These are phyloP conservation scores for Cephus pulcher DNA, from an alignment of 2,888 invertebrate genomes.

Conservation along the genomic window DNA sequence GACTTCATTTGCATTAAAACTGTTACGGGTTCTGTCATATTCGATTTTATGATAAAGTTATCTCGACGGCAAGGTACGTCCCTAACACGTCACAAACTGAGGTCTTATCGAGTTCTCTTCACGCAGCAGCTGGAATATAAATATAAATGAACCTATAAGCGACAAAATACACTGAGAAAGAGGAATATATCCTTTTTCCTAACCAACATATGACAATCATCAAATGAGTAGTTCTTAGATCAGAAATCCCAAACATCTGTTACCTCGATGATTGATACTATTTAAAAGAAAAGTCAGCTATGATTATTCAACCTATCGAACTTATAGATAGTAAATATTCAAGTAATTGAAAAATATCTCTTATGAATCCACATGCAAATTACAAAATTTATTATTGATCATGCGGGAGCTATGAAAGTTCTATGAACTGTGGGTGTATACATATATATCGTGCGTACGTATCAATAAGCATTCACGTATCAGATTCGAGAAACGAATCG, in stretches of 20 bases:
- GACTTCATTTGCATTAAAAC: conserved; percentile 7
- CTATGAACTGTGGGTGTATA: neutral
- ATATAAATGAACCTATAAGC: neutral
- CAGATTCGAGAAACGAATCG: neutral
- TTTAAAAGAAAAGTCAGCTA: neutral
- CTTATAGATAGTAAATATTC: no score
- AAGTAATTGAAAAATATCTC: no score
- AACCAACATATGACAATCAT: neutral
- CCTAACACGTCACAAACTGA: neutral
- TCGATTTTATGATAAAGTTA: neutral
- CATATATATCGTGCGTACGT: neutral
- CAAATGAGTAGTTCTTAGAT: neutral
- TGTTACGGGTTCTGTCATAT: neutral
- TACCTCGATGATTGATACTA: neutral
- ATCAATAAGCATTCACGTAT: neutral
- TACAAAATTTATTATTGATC: neutral
- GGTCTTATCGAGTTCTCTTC: neutral
- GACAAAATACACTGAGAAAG: neutral
- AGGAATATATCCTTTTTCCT: neutral
- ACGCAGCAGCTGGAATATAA: neutral
- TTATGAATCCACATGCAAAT: neutral
- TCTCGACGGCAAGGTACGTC: neutral
- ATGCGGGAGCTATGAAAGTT: neutral
- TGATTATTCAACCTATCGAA: no score
- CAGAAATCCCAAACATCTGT: neutral